These are phyloP conservation scores for Epinephelus awoara DNA, from an alignment of 2,797 vertebrate species.

Conservation along the genomic window DNA sequence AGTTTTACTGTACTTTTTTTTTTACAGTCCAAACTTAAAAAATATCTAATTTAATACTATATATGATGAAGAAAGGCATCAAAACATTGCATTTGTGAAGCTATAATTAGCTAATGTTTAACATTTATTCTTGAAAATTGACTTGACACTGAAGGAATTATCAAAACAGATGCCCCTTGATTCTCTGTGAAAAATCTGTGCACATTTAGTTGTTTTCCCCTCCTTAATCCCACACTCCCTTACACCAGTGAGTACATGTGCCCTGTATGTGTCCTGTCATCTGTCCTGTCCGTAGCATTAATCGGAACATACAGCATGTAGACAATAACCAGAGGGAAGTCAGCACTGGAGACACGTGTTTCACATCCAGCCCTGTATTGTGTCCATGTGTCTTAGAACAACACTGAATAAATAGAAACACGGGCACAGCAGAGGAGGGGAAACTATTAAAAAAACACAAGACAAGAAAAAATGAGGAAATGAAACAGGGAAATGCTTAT, in stretches of 20 bases:
- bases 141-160: neutral
- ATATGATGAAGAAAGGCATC: neutral
- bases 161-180: neutral
- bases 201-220: neutral
- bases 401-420: constrained; percentile 36
- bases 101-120: neutral
- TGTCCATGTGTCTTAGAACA: constrained; percentile 37
- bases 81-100: neutral
- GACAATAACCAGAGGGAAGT: constrained; percentile 33
- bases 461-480: constrained; percentile 60
- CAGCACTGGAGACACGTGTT: constrained; percentile 37
- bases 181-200: neutral
- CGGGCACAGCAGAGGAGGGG: constrained; percentile 27
- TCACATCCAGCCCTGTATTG: constrained; percentile 24
- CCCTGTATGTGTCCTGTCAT: constrained; percentile 20
- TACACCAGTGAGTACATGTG: neutral
- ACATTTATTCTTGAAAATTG: neutral
- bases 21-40: neutral
- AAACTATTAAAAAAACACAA: constrained; percentile 31
- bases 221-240: neutral
- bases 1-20: neutral
- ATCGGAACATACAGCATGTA: constrained; percentile 45
- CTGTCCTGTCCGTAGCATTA: constrained; percentile 38
- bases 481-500: constrained; percentile 51
- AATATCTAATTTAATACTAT: neutral